phyloP scores from a whole-genome alignment of 2,797 vertebrate genomes.

The Peromyscus eremicus region DNA sequence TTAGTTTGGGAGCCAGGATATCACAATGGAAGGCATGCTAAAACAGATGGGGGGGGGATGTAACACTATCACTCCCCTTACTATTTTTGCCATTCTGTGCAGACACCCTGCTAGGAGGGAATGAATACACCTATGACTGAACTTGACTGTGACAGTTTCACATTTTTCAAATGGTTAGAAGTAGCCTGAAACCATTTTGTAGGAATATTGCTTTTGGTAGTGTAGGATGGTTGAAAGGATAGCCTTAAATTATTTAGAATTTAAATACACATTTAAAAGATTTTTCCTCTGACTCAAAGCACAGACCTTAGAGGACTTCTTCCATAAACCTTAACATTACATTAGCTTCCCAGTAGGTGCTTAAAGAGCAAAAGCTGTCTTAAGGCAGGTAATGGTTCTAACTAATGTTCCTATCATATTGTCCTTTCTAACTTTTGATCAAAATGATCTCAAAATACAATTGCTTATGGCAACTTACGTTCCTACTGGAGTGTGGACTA shows the following conservation, averaged over 20 bases:
- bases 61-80: too few relatives aligned
- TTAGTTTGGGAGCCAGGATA: background rate
- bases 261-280: constrained; percentile 53
- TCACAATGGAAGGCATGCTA: background rate
- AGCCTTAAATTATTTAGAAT: constrained; percentile 38
- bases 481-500: constrained; percentile 21
- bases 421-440: constrained; percentile 41
- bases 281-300: constrained; percentile 8
- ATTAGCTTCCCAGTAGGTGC: constrained; percentile 58
- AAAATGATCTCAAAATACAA: constrained; percentile 30
- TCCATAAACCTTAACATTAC: constrained; percentile 54
- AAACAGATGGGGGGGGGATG: background rate
- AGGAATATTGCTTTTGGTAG: constrained; percentile 16
- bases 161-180: background rate
- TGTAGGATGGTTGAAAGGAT: constrained; percentile 42
- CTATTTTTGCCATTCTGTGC: background rate
- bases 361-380: constrained; percentile 53
- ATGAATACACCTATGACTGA: background rate
- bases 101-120: background rate
- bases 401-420: background rate
- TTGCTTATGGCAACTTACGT: constrained; percentile 45
- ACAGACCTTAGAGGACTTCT: background rate
- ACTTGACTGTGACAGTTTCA: background rate
- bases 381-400: constrained; percentile 10
- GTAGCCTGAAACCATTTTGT: background rate